Percentiles rank a stretch among this genome's conserved stretches.
Conservation (phyloP, 2,888 invertebrate genomes). For the Amphipyra berbera region DNA sequence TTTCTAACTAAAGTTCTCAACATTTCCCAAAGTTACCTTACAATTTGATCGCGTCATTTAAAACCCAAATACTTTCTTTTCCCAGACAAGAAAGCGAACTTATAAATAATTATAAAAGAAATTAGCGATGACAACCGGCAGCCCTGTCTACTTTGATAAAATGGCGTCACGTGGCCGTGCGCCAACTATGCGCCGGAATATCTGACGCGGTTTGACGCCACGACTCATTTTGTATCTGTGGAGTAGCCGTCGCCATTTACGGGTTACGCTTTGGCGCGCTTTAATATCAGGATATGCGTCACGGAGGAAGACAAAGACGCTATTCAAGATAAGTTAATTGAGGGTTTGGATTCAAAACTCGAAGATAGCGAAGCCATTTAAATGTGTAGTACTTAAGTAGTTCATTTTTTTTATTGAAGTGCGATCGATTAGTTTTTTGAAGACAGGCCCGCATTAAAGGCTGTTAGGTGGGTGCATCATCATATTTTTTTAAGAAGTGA, state of each 20-base stretch:
- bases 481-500: no score
- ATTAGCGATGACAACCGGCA: conserved; percentile 39
- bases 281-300: conserved; percentile 61
- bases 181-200: conserved; percentile 86
- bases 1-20: no score
- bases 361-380: conserved; percentile 28
- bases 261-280: conserved; percentile 74
- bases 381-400: not conserved
- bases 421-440: not conserved
- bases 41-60: no score
- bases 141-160: conserved; percentile 58
- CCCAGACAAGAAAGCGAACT: not conserved
- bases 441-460: conserved; percentile 8
- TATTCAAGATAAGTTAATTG: conserved; percentile 50
- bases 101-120: conserved; percentile 26
- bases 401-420: conserved; percentile 1
- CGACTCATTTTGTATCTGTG: conserved; percentile 68
- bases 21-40: no score
- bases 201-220: conserved; percentile 81
- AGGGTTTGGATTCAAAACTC: conserved; percentile 29
- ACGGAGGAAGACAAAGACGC: conserved; percentile 50
- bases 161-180: conserved; percentile 78
- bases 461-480: not conserved
- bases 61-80: not conserved
- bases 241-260: conserved; percentile 76